Percentiles rank a stretch among this genome's conserved stretches.
Conservation (phyloP, 2,113 vertebrate species). For the Hystrix brachyura region DNA sequence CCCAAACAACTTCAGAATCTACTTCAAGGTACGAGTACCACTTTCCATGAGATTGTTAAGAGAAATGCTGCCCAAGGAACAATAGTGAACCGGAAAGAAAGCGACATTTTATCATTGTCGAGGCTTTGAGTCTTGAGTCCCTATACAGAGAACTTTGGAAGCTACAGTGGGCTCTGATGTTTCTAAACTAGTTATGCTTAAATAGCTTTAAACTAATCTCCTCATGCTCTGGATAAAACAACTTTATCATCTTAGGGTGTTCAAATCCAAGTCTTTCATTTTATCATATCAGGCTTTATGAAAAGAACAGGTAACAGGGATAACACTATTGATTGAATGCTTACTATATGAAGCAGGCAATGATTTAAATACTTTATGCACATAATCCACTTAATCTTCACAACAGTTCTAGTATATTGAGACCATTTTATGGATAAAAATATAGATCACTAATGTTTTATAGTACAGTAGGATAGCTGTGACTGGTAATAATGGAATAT, state of each 20-base stretch:
- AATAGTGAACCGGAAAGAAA: not conserved
- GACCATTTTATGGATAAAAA: not conserved
- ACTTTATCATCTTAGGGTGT: not conserved
- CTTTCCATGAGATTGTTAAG: not conserved
- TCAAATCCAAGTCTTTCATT: not conserved
- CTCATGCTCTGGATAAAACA: not conserved
- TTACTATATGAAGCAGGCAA: not conserved
- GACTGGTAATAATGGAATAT: not conserved
- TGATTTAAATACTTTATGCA: not conserved
- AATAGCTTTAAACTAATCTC: not conserved
- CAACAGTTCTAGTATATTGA: not conserved
- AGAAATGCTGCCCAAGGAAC: not conserved
- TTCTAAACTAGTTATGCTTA: not conserved
- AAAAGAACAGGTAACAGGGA: not conserved
- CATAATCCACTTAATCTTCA: not conserved
- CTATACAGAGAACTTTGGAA: not conserved
- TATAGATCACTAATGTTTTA: not conserved
- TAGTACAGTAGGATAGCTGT: not conserved
- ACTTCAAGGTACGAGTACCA: not conserved
- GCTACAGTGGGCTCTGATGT: not conserved
- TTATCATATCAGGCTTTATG: not conserved
- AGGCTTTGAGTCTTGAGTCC: not conserved
- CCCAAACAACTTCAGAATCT: not conserved
- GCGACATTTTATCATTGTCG: not conserved
- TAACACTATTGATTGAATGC: not conserved